Percentiles rank a stretch among this genome's conserved stretches.
phyloP scores from a whole-genome alignment of 2,797 vertebrate species.

The Hirundo rustica region DNA sequence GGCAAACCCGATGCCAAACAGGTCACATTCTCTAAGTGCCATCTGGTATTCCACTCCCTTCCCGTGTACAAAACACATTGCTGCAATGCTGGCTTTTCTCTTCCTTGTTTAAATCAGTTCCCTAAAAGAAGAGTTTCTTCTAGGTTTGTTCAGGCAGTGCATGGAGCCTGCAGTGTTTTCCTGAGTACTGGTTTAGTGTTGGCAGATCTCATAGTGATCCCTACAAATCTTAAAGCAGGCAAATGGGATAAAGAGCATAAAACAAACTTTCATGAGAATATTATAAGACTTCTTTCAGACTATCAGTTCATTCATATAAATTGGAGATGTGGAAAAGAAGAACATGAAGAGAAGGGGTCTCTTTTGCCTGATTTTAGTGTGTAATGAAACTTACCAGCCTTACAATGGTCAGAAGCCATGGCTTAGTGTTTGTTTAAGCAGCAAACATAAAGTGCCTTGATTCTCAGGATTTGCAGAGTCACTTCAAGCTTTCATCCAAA shows the following conservation, averaged over 20 bases:
- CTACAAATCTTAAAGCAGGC: background rate
- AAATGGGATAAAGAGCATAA: background rate
- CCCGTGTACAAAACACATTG: background rate
- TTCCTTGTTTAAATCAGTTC: background rate
- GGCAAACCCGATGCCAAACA: background rate
- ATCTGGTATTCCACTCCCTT: background rate
- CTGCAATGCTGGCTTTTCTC: background rate
- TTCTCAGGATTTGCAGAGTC: background rate
- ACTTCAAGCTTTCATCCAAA: background rate
- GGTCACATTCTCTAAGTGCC: background rate
- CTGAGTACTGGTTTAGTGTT: background rate
- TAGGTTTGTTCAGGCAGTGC: background rate
- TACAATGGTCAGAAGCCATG: background rate
- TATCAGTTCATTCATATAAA: background rate
- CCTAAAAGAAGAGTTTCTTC: background rate
- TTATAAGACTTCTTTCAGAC: background rate
- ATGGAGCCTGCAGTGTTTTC: background rate
- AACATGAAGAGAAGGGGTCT: background rate
- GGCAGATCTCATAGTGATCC: background rate
- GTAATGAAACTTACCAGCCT: background rate
- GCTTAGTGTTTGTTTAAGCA: background rate
- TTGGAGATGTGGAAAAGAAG: background rate
- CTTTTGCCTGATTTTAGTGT: background rate
- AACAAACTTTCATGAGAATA: fast-evolving
- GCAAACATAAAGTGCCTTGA: background rate